Conservation (phyloP, 2,888 invertebrate genomes). For the Pollenia amentaria region DNA sequence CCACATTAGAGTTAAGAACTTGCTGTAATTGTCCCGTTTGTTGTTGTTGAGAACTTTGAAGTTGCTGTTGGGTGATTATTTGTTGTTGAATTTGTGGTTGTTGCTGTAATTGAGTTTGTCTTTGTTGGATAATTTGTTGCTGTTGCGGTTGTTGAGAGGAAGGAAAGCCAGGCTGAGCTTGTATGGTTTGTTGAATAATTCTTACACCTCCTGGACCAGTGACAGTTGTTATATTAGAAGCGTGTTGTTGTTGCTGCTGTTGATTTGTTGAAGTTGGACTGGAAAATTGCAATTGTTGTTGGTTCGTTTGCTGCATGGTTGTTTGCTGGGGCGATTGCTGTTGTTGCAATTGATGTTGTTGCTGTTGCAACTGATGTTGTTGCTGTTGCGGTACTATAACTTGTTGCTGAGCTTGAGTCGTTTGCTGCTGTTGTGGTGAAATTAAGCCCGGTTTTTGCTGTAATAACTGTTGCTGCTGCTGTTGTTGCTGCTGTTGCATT, state of each 20-base stretch:
- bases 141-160: slow-evolving; percentile 82
- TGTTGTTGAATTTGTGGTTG: slow-evolving; percentile 77
- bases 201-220: slow-evolving; percentile 66
- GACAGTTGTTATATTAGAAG: slow-evolving; percentile 77
- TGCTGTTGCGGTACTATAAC: slow-evolving; percentile 46
- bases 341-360: slow-evolving; percentile 59
- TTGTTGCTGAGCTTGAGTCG: slow-evolving; percentile 64
- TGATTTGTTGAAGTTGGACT: slow-evolving; percentile 76
- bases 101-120: slow-evolving; percentile 74
- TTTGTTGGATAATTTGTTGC: slow-evolving; percentile 83
- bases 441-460: slow-evolving; percentile 74
- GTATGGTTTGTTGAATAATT: slow-evolving; percentile 77
- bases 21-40: slow-evolving; percentile 76
- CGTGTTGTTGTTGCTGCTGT: slow-evolving; percentile 76
- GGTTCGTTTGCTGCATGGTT: slow-evolving; percentile 59
- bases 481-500: slow-evolving; percentile 75
- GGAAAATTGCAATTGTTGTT: slow-evolving; percentile 65
- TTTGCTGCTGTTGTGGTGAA: slow-evolving; percentile 77
- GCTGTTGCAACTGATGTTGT: slow-evolving; percentile 78
- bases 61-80: slow-evolving; percentile 68
- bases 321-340: slow-evolving; percentile 69
- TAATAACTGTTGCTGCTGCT: slow-evolving; percentile 68
- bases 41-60: slow-evolving; percentile 74
- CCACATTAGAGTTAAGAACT: slow-evolving; percentile 71
- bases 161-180: slow-evolving; percentile 90